Evolutionary conservation across 2,888 invertebrate species (phyloP).

Genomic region (Colostygia pectinataria): DNA sequence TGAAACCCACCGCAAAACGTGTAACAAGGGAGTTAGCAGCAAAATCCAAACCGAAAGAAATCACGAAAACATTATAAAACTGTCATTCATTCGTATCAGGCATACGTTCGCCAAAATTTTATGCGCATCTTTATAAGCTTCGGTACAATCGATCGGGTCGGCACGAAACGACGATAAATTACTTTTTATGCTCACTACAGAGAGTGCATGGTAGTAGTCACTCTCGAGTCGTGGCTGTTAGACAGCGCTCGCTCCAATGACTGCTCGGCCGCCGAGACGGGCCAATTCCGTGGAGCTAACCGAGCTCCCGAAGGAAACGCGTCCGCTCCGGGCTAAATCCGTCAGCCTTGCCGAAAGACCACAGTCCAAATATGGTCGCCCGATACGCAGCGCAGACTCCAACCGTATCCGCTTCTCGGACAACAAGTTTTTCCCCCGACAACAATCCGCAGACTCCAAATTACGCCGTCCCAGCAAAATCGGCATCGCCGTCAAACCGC

Average conservation of each 20-base stretch:
- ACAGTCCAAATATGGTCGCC: constrained; percentile 62
- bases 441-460: constrained; percentile 43
- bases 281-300: constrained; percentile 53
- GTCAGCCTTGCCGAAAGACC: constrained; percentile 67
- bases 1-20: constrained; percentile 14
- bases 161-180: constrained; percentile 76
- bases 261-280: constrained; percentile 23
- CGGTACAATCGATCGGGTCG: constrained; percentile 66
- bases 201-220: constrained; percentile 64
- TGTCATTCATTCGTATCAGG: constrained; percentile 51
- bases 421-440: constrained; percentile 52
- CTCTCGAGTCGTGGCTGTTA: constrained; percentile 52
- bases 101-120: constrained; percentile 66
- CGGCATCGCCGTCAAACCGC: constrained; percentile 56
- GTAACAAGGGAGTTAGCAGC: constrained; percentile 24
- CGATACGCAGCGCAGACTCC: constrained; percentile 62
- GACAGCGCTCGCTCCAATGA: constrained; percentile 46
- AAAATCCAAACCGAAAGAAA: constrained; percentile 40
- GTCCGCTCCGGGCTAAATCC: constrained; percentile 67
- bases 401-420: constrained; percentile 50
- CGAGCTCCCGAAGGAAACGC: constrained; percentile 34
- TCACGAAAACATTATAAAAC: constrained; percentile 53
- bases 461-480: constrained; percentile 42
- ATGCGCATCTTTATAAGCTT: constrained; percentile 71
- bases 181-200: constrained; percentile 72